These are phyloP conservation scores for Spatulosminthurus flaviceps DNA, from an alignment of 2,888 invertebrate genomes.

Conservation along the genomic window DNA sequence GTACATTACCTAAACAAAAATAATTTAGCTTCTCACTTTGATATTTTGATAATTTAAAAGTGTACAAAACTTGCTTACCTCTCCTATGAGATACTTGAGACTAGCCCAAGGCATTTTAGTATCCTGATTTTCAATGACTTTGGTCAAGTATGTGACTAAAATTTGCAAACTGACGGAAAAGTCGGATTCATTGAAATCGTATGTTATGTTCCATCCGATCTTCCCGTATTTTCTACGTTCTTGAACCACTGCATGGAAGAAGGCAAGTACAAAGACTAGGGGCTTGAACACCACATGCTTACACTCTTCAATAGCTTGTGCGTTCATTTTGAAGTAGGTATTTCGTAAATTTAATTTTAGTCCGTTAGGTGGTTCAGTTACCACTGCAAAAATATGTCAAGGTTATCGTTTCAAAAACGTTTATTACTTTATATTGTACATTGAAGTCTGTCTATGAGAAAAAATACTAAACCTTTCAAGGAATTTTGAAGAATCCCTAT, in stretches of 20 bases:
- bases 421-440: too few species aligned
- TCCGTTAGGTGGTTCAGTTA: constrained; percentile 92
- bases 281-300: constrained; percentile 80
- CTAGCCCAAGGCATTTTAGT: constrained; percentile 86
- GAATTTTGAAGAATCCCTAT: constrained; percentile 88
- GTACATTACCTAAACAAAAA: constrained; percentile 80
- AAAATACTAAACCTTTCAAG: constrained; percentile 73
- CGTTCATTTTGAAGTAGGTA: constrained; percentile 86
- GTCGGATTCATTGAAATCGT: constrained; percentile 94
- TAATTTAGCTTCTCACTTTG: not conserved
- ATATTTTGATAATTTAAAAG: not conserved
- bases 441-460: too few species aligned
- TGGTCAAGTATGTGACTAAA: constrained; percentile 82
- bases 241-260: constrained; percentile 80
- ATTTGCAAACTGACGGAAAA: constrained; percentile 89
- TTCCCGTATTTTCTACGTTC: constrained; percentile 93
- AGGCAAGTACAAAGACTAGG: constrained; percentile 86
- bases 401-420: too few species aligned
- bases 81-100: constrained; percentile 90
- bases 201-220: constrained; percentile 92
- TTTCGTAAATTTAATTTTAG: constrained; percentile 86
- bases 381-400: constrained; percentile 73
- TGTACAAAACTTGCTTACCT: constrained; percentile 70
- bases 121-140: constrained; percentile 72
- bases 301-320: constrained; percentile 78